Evolutionary conservation across 2,888 invertebrate species (phyloP).

Genomic region (Ditylenchus weischeri): DNA sequence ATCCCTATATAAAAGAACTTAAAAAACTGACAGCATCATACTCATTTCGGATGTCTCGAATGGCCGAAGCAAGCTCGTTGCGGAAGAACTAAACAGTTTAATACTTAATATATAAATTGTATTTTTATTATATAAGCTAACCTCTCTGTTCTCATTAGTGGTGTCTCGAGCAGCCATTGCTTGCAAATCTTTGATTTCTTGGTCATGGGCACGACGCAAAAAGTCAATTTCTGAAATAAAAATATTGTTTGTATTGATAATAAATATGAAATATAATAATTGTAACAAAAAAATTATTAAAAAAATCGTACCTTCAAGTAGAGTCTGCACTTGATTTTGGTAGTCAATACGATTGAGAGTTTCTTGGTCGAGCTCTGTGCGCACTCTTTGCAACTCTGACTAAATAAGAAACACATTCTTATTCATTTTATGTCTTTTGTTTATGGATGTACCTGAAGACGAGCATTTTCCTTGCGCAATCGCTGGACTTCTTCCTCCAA

Average conservation of each 20-base stretch:
- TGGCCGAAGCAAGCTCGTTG: slow-evolving; percentile 63
- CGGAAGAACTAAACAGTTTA: slow-evolving; percentile 61
- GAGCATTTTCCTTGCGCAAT: slow-evolving; percentile 60
- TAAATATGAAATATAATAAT: no score
- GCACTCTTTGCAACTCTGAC: slow-evolving; percentile 56
- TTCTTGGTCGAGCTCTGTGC: slow-evolving; percentile 63
- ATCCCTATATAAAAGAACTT: no score
- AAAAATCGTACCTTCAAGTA: slow-evolving; percentile 57
- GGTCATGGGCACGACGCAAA: slow-evolving; percentile 35
- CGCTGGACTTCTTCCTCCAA: slow-evolving; percentile 59
- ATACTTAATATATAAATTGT: no score
- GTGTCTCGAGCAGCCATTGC: slow-evolving; percentile 63
- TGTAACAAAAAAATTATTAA: no score
- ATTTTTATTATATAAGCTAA: no score
- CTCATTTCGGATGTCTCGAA: slow-evolving; percentile 64
- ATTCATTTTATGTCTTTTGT: background rate
- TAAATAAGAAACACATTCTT: background rate
- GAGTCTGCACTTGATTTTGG: slow-evolving; percentile 63
- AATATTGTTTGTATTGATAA: slow-evolving; percentile 56
- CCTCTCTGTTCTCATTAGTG: slow-evolving; percentile 63
- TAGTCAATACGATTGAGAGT: slow-evolving; percentile 63
- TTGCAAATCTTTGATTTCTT: slow-evolving; percentile 64
- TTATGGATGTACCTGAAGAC: slow-evolving; percentile 41
- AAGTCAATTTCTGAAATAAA: slow-evolving; percentile 64
- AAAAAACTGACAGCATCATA: slow-evolving; percentile 60